A percentile compares a stretch with the other conserved stretches of the same genome.
These are phyloP conservation scores for Mesocricetus auratus DNA, from an alignment of 2,113 vertebrate species.

Conservation along the genomic window DNA sequence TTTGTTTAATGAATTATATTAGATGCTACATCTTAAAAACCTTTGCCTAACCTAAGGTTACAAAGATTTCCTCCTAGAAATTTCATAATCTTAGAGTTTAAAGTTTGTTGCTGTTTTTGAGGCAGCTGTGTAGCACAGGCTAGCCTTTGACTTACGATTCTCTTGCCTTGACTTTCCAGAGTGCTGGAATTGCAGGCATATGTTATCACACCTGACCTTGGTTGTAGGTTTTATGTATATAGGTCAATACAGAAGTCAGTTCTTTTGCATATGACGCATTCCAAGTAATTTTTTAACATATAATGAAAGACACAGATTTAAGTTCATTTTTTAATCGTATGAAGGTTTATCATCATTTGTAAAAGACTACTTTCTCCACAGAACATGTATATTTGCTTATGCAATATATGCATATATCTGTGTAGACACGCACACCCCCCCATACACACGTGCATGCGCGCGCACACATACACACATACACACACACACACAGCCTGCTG, in stretches of 20 bases:
- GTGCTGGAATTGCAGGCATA: background rate
- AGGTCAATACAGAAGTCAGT: background rate
- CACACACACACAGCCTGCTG: background rate
- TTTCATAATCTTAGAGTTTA: background rate
- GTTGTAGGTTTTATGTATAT: slow-evolving; percentile 13
- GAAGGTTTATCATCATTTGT: background rate
- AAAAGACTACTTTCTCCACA: background rate
- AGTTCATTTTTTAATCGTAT: background rate
- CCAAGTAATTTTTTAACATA: background rate
- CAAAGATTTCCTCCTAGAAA: background rate
- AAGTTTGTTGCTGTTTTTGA: background rate
- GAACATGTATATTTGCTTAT: background rate
- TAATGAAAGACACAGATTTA: background rate
- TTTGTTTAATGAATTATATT: background rate
- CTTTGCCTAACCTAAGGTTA: background rate
- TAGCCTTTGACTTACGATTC: background rate
- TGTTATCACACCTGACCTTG: background rate
- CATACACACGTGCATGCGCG: background rate
- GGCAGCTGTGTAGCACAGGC: background rate
- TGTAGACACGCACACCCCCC: no score
- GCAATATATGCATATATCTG: background rate
- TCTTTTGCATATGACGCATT: background rate
- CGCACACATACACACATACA: background rate
- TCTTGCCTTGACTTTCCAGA: background rate
- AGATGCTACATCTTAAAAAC: background rate